Conservation (phyloP, 2,113 vertebrate genomes). For the Datnioides undecimradiatus region DNA sequence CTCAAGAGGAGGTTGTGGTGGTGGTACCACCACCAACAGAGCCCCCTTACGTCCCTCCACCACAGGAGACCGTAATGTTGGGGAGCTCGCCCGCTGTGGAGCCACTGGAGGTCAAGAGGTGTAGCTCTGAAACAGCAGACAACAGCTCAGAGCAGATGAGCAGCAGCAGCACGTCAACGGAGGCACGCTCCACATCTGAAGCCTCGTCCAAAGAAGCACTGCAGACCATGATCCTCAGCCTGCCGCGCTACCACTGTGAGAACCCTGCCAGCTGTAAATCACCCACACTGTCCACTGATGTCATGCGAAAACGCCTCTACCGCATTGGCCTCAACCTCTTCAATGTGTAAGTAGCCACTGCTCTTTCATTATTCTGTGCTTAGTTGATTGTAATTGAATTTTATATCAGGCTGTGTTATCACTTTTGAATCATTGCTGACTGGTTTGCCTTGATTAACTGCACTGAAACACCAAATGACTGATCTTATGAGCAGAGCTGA, state of each 20-base stretch:
- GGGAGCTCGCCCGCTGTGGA: slow-evolving; percentile 64
- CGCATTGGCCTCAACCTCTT: slow-evolving; percentile 99
- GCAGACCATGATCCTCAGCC: slow-evolving; percentile 97
- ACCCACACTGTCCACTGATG: slow-evolving; percentile 95
- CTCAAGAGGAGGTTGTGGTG: slow-evolving; percentile 71
- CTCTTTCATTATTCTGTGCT: background rate
- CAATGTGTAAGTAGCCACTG: slow-evolving; percentile 91
- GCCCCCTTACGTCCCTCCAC: slow-evolving; percentile 24
- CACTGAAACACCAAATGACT: slow-evolving; percentile 3
- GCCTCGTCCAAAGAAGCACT: slow-evolving; percentile 93
- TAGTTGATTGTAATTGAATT: background rate
- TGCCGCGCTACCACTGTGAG: slow-evolving; percentile 97
- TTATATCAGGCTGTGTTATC: background rate
- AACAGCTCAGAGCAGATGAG: slow-evolving; percentile 93
- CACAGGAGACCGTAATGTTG: slow-evolving; percentile 32
- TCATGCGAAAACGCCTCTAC: slow-evolving; percentile 96
- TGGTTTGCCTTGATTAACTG: background rate
- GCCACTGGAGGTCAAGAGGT: slow-evolving; percentile 82
- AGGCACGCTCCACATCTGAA: slow-evolving; percentile 91
- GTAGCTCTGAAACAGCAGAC: slow-evolving; percentile 87
- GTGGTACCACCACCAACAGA: slow-evolving; percentile 40
- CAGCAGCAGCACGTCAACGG: slow-evolving; percentile 94
- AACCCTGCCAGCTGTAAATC: slow-evolving; percentile 97
- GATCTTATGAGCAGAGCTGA: background rate
- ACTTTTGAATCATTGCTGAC: background rate